Evolutionary conservation across 2,888 invertebrate genomes (phyloP).

Genomic region (Apomyelois bistriatella): DNA sequence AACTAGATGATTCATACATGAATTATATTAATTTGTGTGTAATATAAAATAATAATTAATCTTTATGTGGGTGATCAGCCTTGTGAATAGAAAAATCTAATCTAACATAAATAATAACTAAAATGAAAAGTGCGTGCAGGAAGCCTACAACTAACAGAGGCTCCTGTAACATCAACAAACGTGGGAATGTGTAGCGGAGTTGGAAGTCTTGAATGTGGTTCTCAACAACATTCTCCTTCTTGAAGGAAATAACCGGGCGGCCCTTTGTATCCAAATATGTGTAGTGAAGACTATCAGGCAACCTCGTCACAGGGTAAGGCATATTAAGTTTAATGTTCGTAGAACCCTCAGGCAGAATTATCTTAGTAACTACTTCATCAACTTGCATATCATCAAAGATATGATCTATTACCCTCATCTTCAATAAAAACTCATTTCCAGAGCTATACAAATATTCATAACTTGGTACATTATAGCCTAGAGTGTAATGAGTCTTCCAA

Average conservation of each 20-base stretch:
- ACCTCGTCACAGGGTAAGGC: conserved; percentile 89
- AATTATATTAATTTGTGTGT: conserved; percentile 29
- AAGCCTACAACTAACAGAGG: conserved; percentile 94
- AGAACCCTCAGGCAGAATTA: conserved; percentile 96
- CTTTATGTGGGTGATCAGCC: conserved; percentile 80
- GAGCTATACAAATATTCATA: conserved; percentile 95
- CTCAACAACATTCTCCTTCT: conserved; percentile 93
- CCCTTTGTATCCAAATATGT: conserved; percentile 98
- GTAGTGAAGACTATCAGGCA: conserved; percentile 88
- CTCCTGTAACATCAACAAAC: conserved; percentile 93
- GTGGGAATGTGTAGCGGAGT: conserved; percentile 92
- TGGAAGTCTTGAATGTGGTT: conserved; percentile 98
- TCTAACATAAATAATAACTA: conserved; percentile 95
- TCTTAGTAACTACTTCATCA: conserved; percentile 91
- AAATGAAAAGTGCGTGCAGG: conserved; percentile 92
- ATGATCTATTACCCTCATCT: conserved; percentile 97
- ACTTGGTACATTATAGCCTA: conserved; percentile 98
- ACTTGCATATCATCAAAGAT: conserved; percentile 98
- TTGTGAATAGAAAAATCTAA: conserved; percentile 96
- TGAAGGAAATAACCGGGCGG: conserved; percentile 91
- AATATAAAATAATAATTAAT: conserved; percentile 44
- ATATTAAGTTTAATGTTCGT: conserved; percentile 88
- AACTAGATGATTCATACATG: conserved; percentile 38
- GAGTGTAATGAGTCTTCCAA: conserved; percentile 98
- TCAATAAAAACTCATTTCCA: conserved; percentile 89